Conservation (phyloP, 92 coral and sea anemone species). For the Phymanthus crucifer region DNA sequence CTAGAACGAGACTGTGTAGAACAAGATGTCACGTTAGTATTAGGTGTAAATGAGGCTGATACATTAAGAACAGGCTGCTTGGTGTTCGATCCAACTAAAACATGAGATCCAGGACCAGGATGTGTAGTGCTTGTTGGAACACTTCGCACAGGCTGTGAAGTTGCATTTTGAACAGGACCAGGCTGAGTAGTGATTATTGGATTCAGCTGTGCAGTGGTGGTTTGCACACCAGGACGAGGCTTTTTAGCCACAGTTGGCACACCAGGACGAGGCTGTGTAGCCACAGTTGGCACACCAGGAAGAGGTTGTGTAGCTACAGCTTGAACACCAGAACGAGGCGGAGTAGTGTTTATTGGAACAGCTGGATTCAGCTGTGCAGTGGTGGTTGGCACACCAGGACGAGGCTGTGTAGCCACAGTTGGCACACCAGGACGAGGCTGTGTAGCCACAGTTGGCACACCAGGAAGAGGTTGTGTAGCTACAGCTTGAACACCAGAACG, state of each 20-base stretch:
- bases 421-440: conserved; percentile 8
- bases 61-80: background rate
- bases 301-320: background rate
- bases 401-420: background rate
- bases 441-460: background rate
- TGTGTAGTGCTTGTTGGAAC: background rate
- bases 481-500: background rate
- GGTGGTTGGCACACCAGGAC: conserved; percentile 2
- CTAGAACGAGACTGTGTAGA: background rate
- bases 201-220: background rate
- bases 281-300: background rate
- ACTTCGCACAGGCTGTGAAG: background rate
- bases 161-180: background rate
- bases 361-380: background rate
- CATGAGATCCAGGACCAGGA: background rate
- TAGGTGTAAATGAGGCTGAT: background rate
- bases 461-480: background rate
- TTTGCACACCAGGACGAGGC: conserved; percentile 5
- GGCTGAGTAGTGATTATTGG: background rate
- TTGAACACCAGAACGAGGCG: conserved; percentile 20
- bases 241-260: background rate
- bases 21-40: too few relatives aligned
- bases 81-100: background rate
- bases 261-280: background rate
- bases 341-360: background rate